Evolutionary conservation across 2,797 vertebrate species (phyloP).

Genomic region (Sebastes iracundus): DNA sequence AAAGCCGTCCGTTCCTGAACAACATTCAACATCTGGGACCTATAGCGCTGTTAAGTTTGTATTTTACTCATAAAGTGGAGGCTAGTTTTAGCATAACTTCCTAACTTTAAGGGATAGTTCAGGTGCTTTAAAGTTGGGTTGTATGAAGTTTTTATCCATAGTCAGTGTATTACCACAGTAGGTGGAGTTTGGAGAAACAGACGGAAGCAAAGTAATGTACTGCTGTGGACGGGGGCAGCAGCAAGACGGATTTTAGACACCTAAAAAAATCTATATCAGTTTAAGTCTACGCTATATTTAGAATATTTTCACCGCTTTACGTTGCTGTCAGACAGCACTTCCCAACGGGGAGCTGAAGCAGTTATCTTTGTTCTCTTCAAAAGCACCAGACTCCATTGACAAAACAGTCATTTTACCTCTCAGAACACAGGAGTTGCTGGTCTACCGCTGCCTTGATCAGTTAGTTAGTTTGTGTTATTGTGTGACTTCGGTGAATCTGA

Average conservation of each 20-base stretch:
- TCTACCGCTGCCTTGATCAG: not conserved
- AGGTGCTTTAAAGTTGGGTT: not conserved
- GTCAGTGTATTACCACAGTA: not conserved
- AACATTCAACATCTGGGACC: not conserved
- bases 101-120: not conserved
- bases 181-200: not conserved
- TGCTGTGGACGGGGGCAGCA: not conserved
- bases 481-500: not conserved
- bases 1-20: not conserved
- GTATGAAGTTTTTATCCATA: not conserved
- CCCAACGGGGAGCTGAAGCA: too few species aligned
- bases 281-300: not conserved
- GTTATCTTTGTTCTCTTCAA: too few species aligned
- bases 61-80: not conserved
- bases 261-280: not conserved
- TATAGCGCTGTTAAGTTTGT: not conserved
- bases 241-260: not conserved
- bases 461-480: not conserved
- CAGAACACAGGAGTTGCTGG: not conserved
- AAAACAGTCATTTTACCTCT: not conserved
- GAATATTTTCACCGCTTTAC: not conserved
- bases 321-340: too few species aligned
- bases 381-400: too few species aligned
- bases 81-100: too few species aligned
- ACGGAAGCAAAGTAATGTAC: not conserved